Evolutionary conservation across 2,797 vertebrate genomes (phyloP), one percentile per base, ranked within the genome.

Genomic region (Podarcis lilfordi): DNA sequence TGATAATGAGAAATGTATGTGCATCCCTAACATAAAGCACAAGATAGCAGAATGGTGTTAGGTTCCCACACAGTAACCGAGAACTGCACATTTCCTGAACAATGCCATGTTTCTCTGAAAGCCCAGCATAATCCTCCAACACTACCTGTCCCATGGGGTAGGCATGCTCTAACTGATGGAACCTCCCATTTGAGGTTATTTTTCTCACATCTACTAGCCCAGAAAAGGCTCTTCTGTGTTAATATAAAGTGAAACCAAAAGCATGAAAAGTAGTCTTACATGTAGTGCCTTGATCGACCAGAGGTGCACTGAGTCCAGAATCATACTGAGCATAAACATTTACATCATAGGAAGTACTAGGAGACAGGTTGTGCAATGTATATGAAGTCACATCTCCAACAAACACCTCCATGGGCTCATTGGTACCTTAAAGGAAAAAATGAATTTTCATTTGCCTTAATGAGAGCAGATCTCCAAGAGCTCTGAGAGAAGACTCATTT

Each of bases 351-450:
- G 97, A 97, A 76, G 98, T 99, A 80, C 99, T 99, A 8, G 99
- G 98, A 90, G 96, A 96, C 84, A 99, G 97, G 93, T 99, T 99
- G 94, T 98, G 98, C 85, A 98, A 96, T 0, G 97, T 98, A 91
- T 98, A 99, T 0, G 98, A 98, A 8, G 97, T 98, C 92, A 99
- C 97, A 88, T 99, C 99, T 27, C 99, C 99, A 90, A 99, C 98
- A 82, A 98, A 99, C 88, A 98, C 95, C 72, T 99, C 98, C 92
- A 98, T 93, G 71, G 97, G 95, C 59, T 98, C 98, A 88, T 95
- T 95, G 37, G 97, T 96, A 93, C 97, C 99, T 97, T 94, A 61
- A 86, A 92, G 17, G 66, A 91, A 91, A 89, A 9, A 91, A 85
- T 37, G 13, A 82, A n/a, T 88, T 43, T 40, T 72, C 82, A 69